phyloP scores from a whole-genome alignment of 2,888 invertebrate genomes.

The Eupithecia subfuscata region DNA sequence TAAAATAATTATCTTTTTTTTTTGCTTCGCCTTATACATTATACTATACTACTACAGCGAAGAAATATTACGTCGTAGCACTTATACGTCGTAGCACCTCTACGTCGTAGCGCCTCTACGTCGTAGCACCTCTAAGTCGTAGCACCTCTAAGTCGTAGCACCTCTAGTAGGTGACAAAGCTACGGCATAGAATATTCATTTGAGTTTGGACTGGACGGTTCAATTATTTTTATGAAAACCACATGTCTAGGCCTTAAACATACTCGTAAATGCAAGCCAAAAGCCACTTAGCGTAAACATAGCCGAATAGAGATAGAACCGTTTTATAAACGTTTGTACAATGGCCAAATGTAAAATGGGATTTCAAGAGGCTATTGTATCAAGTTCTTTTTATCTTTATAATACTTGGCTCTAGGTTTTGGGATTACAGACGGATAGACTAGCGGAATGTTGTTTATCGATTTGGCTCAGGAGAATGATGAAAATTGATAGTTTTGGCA shows the following conservation, averaged over 20 bases:
- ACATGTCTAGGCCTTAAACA: slow-evolving; percentile 36
- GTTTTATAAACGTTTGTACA: slow-evolving; percentile 44
- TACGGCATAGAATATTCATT: neutral
- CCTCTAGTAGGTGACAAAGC: neutral
- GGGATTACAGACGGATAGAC: neutral
- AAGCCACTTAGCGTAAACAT: slow-evolving; percentile 53
- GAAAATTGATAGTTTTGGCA: neutral
- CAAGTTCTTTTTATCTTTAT: slow-evolving; percentile 21
- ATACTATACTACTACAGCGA: neutral
- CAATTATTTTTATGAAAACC: neutral
- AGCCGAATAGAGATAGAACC: slow-evolving; percentile 47
- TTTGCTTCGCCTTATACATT: no score
- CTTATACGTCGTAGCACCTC: neutral
- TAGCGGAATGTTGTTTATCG: neutral
- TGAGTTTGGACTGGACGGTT: neutral
- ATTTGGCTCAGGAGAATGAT: slow-evolving; percentile 3
- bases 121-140: neutral
- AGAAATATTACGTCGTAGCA: neutral
- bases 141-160: neutral
- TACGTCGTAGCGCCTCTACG: neutral
- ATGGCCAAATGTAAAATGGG: slow-evolving; percentile 42
- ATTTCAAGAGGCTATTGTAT: slow-evolving; percentile 33
- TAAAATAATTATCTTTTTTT: no score
- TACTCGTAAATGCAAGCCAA: slow-evolving; percentile 56
- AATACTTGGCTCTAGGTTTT: slow-evolving; percentile 22